phyloP scores from a whole-genome alignment of 2,888 invertebrate genomes.

The Abscondita cerata region DNA sequence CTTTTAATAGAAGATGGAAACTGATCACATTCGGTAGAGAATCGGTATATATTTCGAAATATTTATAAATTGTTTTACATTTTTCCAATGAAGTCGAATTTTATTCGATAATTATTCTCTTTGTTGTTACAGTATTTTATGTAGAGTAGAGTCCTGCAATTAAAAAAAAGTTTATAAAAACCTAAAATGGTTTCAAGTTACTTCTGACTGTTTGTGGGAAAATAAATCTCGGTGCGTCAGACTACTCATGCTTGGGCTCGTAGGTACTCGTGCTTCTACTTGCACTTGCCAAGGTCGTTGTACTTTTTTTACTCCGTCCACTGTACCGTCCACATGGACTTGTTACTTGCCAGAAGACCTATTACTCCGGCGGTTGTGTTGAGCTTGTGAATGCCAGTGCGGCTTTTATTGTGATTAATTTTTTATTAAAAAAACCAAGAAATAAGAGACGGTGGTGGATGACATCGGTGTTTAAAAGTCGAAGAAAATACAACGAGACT shows the following conservation, averaged over 20 bases:
- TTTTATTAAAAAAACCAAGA: too few species aligned
- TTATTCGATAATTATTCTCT: too few species aligned
- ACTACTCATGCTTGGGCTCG: neutral
- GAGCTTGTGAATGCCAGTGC: neutral
- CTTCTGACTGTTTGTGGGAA: too few species aligned
- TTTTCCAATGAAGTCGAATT: too few species aligned
- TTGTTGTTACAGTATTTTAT: too few species aligned
- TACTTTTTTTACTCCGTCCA: neutral
- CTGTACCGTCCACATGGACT: neutral
- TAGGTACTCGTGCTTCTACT: conserved; percentile 1
- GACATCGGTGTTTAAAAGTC: neutral
- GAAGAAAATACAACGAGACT: neutral
- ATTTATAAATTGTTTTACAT: too few species aligned
- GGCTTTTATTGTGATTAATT: neutral
- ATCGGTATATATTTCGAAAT: too few species aligned
- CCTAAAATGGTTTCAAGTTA: too few species aligned
- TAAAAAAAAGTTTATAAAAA: too few species aligned
- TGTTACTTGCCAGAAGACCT: neutral
- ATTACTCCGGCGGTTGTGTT: neutral
- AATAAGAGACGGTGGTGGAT: neutral
- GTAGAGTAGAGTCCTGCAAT: too few species aligned
- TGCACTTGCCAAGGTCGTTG: neutral
- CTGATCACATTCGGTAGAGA: too few species aligned
- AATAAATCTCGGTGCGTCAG: neutral
- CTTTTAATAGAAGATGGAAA: too few species aligned